Percentiles rank a stretch among this genome's conserved stretches.
phyloP scores from a whole-genome alignment of 2,113 vertebrate genomes.

The Anser cygnoides region DNA sequence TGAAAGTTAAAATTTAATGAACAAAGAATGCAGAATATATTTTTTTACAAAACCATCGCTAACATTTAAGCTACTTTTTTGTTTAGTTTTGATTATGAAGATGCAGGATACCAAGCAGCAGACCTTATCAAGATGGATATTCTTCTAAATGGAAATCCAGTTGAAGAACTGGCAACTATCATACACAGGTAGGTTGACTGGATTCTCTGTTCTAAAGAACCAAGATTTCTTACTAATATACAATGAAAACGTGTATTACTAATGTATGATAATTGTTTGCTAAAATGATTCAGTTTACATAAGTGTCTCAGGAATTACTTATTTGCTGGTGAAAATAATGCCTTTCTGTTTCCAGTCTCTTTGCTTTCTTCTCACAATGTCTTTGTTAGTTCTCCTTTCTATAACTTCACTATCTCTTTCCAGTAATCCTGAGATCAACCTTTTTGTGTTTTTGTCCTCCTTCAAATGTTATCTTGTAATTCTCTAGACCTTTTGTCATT shows the following conservation, averaged over 20 bases:
- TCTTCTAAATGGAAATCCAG: constrained; percentile 88
- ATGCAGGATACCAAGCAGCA: constrained; percentile 89
- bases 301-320: neutral
- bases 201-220: neutral
- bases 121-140: constrained; percentile 95
- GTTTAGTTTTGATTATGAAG: constrained; percentile 96
- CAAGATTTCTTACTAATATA: neutral
- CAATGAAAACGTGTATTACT: neutral
- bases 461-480: neutral
- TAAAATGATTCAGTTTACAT: neutral
- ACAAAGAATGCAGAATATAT: neutral
- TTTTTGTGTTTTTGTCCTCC: neutral
- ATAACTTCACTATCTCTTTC: neutral
- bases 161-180: constrained; percentile 91
- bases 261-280: neutral
- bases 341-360: neutral
- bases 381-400: neutral
- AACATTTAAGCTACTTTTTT: neutral
- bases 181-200: constrained; percentile 83
- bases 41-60: neutral
- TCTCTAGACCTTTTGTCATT: neutral
- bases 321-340: neutral
- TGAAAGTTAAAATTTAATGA: neutral
- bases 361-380: neutral
- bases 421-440: neutral